phyloP scores from a whole-genome alignment of 1,140 invertebrate species.

The Zaprionus africanus region DNA sequence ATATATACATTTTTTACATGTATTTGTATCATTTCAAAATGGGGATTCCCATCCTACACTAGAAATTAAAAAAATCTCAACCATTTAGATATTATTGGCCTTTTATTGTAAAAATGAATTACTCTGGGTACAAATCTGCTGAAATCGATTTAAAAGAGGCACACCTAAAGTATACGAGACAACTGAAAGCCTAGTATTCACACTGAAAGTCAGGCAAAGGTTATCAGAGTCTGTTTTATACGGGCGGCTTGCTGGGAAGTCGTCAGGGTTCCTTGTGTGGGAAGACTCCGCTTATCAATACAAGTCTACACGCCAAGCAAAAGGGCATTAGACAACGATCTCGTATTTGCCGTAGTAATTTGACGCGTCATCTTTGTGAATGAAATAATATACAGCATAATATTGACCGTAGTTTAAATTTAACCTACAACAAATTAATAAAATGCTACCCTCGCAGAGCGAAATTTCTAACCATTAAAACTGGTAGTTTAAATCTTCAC shows the following conservation, averaged over 20 bases:
- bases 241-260: constrained; percentile 48
- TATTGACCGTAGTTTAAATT: background rate
- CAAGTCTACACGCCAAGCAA: constrained; percentile 27
- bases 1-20: constrained; percentile 12
- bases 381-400: constrained; percentile 46
- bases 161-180: constrained; percentile 62
- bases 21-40: constrained; percentile 11
- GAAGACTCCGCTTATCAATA: constrained; percentile 69
- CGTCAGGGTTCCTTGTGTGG: constrained; percentile 62
- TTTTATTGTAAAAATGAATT: constrained; percentile 67
- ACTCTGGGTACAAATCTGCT: constrained; percentile 50
- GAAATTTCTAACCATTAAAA: too few relatives aligned
- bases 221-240: constrained; percentile 64
- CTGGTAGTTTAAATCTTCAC: too few relatives aligned
- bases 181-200: constrained; percentile 61
- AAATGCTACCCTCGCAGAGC: background rate
- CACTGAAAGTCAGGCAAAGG: constrained; percentile 64
- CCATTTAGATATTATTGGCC: constrained; percentile 46
- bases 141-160: constrained; percentile 60
- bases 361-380: constrained; percentile 73
- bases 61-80: constrained; percentile 32
- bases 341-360: constrained; percentile 66
- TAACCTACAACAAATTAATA: background rate
- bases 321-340: constrained; percentile 46
- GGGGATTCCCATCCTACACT: background rate